Evolutionary conservation across 2,113 vertebrate genomes (phyloP).

Genomic region (Bufo gargarizans): DNA sequence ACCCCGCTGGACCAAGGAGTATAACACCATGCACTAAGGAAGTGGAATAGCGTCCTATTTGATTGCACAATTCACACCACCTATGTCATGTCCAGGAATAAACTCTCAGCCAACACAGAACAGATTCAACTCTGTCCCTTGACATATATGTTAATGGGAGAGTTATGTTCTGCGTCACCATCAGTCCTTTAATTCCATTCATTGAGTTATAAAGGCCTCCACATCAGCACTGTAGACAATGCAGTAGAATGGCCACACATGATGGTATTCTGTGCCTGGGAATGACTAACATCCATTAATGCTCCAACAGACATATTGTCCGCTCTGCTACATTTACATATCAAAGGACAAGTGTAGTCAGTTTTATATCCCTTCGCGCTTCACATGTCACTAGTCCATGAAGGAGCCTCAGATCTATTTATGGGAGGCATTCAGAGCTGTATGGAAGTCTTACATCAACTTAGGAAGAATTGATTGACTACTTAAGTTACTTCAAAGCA

Average conservation of each 20-base stretch:
- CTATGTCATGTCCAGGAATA: not conserved
- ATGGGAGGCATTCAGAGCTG: not conserved
- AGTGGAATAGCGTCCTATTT: not conserved
- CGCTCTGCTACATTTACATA: conserved; percentile 17
- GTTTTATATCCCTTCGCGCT: not conserved
- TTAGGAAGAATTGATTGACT: too few relatives aligned
- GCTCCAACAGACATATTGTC: conserved; percentile 22
- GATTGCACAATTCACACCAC: not conserved
- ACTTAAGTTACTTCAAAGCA: too few relatives aligned
- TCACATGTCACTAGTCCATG: conserved; percentile 2
- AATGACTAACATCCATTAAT: conserved; percentile 8
- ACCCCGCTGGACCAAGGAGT: too few relatives aligned
- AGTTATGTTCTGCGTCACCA: conserved; percentile 4
- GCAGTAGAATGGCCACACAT: conserved; percentile 36
- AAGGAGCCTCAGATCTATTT: not conserved
- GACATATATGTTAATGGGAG: not conserved
- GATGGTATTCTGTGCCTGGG: conserved; percentile 21
- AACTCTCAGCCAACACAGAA: not conserved
- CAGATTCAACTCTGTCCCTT: not conserved
- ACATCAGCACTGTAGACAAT: not conserved
- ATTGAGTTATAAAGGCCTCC: not conserved
- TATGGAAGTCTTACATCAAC: not conserved
- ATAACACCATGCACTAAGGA: not conserved
- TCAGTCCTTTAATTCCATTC: conserved; percentile 20
- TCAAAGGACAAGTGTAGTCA: conserved; percentile 17